A percentile compares a stretch with the other conserved stretches of the same genome.
These are phyloP conservation scores for Poecilia latipinna DNA, from an alignment of 2,113 vertebrate species.

Conservation along the genomic window DNA sequence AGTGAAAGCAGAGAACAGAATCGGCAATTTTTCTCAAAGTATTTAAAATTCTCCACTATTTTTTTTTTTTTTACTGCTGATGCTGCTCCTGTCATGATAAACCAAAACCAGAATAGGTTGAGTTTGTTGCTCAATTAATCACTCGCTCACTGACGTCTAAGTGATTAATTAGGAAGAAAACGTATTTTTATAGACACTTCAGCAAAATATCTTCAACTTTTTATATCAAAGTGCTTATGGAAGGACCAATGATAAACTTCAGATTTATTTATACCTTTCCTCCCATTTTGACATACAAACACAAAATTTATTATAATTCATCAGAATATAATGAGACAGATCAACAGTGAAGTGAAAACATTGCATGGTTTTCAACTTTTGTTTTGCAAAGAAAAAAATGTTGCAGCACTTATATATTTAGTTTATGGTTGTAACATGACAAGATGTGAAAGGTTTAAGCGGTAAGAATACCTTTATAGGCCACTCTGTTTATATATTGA, in stretches of 20 bases:
- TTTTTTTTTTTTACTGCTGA: background rate
- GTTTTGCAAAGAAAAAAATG: background rate
- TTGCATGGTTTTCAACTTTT: background rate
- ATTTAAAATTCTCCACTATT: too few relatives aligned
- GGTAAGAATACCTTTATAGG: background rate
- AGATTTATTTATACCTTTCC: background rate
- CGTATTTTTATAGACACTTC: too few relatives aligned
- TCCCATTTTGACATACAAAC: background rate
- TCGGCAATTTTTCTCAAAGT: background rate
- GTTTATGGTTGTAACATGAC: background rate
- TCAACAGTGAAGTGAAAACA: too few relatives aligned
- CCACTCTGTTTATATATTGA: background rate
- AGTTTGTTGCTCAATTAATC: slow-evolving; percentile 43
- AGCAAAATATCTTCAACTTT: too few relatives aligned
- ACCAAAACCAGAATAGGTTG: slow-evolving; percentile 40
- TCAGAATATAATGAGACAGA: too few relatives aligned
- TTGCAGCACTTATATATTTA: background rate
- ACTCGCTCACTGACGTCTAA: background rate
- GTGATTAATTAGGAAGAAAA: background rate
- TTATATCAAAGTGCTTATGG: background rate
- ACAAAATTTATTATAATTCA: background rate
- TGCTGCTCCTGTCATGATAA: slow-evolving; percentile 19
- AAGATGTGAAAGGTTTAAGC: background rate
- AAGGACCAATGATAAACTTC: background rate
- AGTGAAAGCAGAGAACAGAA: slow-evolving; percentile 14